phyloP scores from a whole-genome alignment of 64 coral and sea anemone species.

The Montipora efflorescens region DNA sequence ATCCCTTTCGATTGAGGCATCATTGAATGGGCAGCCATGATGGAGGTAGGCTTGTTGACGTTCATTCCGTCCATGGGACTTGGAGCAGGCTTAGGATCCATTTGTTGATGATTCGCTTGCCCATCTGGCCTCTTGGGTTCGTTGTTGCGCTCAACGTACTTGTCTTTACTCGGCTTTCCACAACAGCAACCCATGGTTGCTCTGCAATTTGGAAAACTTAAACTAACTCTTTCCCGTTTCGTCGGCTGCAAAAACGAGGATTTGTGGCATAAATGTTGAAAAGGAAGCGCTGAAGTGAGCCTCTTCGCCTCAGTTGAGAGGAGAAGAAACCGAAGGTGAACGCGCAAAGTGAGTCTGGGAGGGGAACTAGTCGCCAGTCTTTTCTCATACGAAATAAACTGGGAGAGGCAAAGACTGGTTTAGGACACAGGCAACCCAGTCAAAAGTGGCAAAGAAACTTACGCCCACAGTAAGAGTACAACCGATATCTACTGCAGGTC shows the following conservation, averaged over 20 bases:
- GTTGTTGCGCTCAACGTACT: conserved; percentile 56
- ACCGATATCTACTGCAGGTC: too few species aligned
- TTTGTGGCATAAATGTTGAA: background rate
- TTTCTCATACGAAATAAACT: background rate
- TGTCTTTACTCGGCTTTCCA: conserved; percentile 84
- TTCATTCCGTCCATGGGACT: conserved; percentile 4
- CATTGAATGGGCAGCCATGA: conserved; percentile 41
- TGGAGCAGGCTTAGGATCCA: background rate
- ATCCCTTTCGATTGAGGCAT: conserved; percentile 77
- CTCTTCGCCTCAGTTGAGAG: background rate
- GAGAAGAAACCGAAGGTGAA: conserved; percentile 51
- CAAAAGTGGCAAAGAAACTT: too few species aligned
- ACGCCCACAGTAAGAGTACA: too few species aligned
- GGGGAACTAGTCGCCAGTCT: conserved; percentile 41
- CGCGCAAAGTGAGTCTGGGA: conserved; percentile 30
- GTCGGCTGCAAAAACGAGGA: background rate
- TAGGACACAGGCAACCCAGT: background rate
- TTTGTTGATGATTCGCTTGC: conserved; percentile 22
- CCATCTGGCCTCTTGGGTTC: conserved; percentile 23
- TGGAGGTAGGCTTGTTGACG: conserved; percentile 2
- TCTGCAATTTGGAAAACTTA: conserved; percentile 38
- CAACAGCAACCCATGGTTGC: conserved; percentile 99
- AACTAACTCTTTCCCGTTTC: conserved; percentile 4
- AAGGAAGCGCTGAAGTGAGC: background rate
- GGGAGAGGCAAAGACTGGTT: background rate